A percentile compares a stretch with the other conserved stretches of the same genome.
phyloP scores from a whole-genome alignment of 2,113 vertebrate genomes.

The Butastur rufipennis region DNA sequence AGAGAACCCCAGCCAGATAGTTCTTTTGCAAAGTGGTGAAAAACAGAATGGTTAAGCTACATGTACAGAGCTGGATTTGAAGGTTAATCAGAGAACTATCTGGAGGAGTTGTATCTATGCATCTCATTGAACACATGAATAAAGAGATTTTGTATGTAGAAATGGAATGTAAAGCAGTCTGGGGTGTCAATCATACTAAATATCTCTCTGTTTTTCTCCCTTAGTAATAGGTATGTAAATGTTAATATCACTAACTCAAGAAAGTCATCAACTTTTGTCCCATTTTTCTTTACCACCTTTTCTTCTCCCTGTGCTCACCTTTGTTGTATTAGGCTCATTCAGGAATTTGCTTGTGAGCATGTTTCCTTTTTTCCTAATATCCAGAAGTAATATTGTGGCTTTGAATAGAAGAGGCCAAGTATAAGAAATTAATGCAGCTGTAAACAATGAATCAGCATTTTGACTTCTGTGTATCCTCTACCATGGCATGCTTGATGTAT shows the following conservation, averaged over 20 bases:
- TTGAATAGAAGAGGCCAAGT: neutral
- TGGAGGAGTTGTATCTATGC: neutral
- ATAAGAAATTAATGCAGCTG: neutral
- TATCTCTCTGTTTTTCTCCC: neutral
- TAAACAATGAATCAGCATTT: neutral
- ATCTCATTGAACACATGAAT: neutral
- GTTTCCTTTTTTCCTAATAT: neutral
- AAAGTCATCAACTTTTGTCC: neutral
- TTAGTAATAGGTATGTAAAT: neutral
- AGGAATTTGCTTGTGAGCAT: fast-evolving
- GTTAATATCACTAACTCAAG: neutral
- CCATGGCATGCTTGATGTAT: neutral
- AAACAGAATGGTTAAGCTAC: neutral
- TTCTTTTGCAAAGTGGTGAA: neutral
- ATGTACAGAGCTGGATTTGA: neutral
- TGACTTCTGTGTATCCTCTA: neutral
- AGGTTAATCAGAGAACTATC: neutral
- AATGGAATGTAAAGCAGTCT: neutral
- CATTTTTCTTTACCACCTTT: neutral
- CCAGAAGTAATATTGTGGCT: neutral
- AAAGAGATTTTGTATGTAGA: neutral
- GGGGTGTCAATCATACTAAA: neutral
- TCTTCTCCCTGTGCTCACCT: neutral
- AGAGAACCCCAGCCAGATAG: neutral
- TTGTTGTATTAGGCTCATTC: neutral